A percentile compares a stretch with the other conserved stretches of the same genome.
phyloP scores from a whole-genome alignment of 1,140 invertebrate genomes.

The Lasioglossum baleicum region DNA sequence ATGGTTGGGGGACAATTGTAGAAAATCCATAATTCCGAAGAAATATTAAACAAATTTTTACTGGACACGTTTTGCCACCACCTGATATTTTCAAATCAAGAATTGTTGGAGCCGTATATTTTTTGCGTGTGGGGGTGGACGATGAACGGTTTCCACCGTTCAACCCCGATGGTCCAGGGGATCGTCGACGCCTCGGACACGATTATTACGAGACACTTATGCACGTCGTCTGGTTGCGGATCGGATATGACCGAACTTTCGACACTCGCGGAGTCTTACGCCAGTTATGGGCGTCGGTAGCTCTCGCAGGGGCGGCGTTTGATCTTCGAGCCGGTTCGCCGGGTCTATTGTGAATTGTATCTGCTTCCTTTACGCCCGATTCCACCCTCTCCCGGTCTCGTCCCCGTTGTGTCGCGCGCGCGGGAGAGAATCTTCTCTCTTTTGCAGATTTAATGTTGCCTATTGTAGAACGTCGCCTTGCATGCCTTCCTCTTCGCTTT shows the following conservation, averaged over 20 bases:
- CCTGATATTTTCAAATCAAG: too few relatives aligned
- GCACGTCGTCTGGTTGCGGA: slow-evolving; percentile 14
- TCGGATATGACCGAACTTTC: slow-evolving; percentile 65
- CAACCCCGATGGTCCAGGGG: neutral
- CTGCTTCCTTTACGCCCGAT: slow-evolving; percentile 75
- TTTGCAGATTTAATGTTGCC: slow-evolving; percentile 77
- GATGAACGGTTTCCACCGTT: neutral
- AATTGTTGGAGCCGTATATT: too few relatives aligned
- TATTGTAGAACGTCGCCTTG: slow-evolving; percentile 73
- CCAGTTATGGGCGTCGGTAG: slow-evolving; percentile 74
- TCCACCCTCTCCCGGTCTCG: slow-evolving; percentile 64
- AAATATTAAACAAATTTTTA: too few relatives aligned
- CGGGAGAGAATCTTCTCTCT: slow-evolving; percentile 57
- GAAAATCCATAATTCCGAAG: too few relatives aligned
- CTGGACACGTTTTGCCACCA: too few relatives aligned
- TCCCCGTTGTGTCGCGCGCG: slow-evolving; percentile 51
- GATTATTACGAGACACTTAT: slow-evolving; percentile 8
- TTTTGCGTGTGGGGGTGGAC: too few relatives aligned
- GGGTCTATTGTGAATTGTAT: slow-evolving; percentile 79
- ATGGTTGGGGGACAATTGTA: too few relatives aligned
- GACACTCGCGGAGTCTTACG: slow-evolving; percentile 65
- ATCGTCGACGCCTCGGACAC: neutral
- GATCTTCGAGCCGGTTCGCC: slow-evolving; percentile 78
- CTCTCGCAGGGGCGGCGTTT: slow-evolving; percentile 71
- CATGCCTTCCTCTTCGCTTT: slow-evolving; percentile 70